Evolutionary conservation across 2,113 vertebrate species (phyloP).

Genomic region (Labeo catla): DNA sequence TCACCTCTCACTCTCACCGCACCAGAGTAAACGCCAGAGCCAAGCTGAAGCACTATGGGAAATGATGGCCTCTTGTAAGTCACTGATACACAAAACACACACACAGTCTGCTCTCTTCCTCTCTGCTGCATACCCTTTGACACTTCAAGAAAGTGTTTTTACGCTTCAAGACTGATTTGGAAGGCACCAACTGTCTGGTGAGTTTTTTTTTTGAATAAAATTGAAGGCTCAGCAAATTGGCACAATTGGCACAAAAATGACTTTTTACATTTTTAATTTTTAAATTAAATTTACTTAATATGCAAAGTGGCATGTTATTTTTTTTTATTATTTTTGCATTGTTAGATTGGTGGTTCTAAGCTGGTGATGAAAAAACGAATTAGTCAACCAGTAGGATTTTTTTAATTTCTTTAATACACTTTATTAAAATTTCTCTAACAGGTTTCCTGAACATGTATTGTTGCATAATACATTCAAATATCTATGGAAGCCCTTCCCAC

Average conservation of each 20-base stretch:
- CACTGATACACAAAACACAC: constrained; percentile 20
- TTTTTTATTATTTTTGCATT: too few species aligned
- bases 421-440: neutral
- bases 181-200: neutral
- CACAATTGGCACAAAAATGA: neutral
- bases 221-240: neutral
- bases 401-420: too few species aligned
- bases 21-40: neutral
- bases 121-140: neutral
- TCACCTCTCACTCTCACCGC: neutral
- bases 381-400: too few species aligned
- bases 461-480: too few species aligned
- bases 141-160: neutral
- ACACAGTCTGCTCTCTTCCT: neutral
- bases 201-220: neutral
- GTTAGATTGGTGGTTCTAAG: too few species aligned
- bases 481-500: too few species aligned
- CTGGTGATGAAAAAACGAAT: too few species aligned
- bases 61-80: neutral
- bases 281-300: too few species aligned
- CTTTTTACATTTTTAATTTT: too few species aligned
- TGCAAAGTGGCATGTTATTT: too few species aligned
- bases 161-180: neutral
- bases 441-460: neutral
- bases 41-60: constrained; percentile 18